A percentile compares a stretch with the other conserved stretches of the same genome.
phyloP scores from a whole-genome alignment of 2,113 vertebrate species.

The Pungitius pungitius region DNA sequence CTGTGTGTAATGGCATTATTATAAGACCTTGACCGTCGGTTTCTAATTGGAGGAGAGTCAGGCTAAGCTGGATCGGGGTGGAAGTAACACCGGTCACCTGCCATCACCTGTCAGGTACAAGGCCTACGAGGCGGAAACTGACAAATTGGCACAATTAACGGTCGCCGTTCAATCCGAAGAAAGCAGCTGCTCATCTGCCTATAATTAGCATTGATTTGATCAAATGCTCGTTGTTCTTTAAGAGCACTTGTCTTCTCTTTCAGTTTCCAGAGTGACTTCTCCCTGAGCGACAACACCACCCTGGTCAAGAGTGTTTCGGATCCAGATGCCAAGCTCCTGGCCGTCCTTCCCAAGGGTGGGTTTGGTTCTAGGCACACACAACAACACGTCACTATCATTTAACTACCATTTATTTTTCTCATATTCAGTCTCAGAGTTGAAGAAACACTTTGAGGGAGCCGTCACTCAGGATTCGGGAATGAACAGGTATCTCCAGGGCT shows the following conservation, averaged over 20 bases:
- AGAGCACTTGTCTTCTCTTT: slow-evolving; percentile 26
- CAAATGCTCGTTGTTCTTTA: neutral
- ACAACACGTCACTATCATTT: neutral
- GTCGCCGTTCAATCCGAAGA: neutral
- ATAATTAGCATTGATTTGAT: neutral
- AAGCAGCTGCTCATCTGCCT: neutral
- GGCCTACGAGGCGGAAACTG: slow-evolving; percentile 3
- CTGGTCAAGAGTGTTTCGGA: slow-evolving; percentile 84
- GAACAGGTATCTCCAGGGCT: slow-evolving; percentile 87
- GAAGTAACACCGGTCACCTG: slow-evolving; percentile 38
- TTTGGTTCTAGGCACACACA: neutral
- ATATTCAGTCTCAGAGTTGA: slow-evolving; percentile 92
- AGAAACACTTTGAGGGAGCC: slow-evolving; percentile 90
- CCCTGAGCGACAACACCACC: slow-evolving; percentile 80
- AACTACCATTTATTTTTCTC: slow-evolving; percentile 2
- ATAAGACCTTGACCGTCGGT: slow-evolving; percentile 4
- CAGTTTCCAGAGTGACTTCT: slow-evolving; percentile 91
- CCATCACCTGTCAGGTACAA: slow-evolving; percentile 26
- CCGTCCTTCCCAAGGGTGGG: slow-evolving; percentile 90
- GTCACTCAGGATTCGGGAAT: slow-evolving; percentile 83
- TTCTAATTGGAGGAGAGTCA: slow-evolving; percentile 36
- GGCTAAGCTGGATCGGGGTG: slow-evolving; percentile 44
- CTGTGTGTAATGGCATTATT: slow-evolving; percentile 12
- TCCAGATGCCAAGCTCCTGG: slow-evolving; percentile 87
- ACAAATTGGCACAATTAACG: neutral